Percentiles rank a stretch among this genome's conserved stretches.
These are phyloP conservation scores for Neolamprologus devosi DNA, from an alignment of 2,113 vertebrate genomes.

Conservation along the genomic window DNA sequence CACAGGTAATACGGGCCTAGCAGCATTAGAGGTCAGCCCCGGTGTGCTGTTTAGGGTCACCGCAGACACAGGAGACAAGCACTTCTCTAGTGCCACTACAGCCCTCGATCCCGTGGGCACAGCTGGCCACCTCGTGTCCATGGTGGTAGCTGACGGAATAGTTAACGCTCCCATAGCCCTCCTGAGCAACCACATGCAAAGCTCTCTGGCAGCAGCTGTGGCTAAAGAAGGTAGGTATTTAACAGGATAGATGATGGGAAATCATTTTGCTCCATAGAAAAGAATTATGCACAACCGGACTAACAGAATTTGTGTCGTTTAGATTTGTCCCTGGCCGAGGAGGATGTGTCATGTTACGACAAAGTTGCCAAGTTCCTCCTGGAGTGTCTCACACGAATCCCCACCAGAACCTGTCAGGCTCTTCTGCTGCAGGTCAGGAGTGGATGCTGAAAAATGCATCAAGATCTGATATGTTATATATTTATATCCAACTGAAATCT, in stretches of 20 bases:
- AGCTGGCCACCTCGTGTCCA: conserved; percentile 74
- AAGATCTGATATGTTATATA: not conserved
- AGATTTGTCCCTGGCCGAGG: conserved; percentile 55
- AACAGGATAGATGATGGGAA: not conserved
- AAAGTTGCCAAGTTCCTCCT: conserved; percentile 66
- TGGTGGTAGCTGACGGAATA: conserved; percentile 67
- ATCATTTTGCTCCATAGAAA: not conserved
- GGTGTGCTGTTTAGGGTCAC: conserved; percentile 67
- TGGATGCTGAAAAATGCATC: not conserved
- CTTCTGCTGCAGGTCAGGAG: conserved; percentile 68
- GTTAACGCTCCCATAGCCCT: conserved; percentile 68
- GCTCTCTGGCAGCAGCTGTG: conserved; percentile 59
- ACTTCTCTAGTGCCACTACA: conserved; percentile 52
- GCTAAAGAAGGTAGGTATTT: conserved; percentile 57
- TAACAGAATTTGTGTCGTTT: not conserved
- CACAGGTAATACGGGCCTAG: conserved; percentile 60
- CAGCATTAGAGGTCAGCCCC: conserved; percentile 67
- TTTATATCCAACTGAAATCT: not conserved
- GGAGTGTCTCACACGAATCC: conserved; percentile 65
- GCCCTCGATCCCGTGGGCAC: conserved; percentile 57
- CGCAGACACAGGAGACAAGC: conserved; percentile 57
- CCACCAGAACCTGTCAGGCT: conserved; percentile 63
- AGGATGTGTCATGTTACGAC: conserved; percentile 46
- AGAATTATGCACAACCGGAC: not conserved
- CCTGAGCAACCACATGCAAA: conserved; percentile 75